Evolutionary conservation across 2,797 vertebrate species (phyloP).

Genomic region (Taenioides sp.): DNA sequence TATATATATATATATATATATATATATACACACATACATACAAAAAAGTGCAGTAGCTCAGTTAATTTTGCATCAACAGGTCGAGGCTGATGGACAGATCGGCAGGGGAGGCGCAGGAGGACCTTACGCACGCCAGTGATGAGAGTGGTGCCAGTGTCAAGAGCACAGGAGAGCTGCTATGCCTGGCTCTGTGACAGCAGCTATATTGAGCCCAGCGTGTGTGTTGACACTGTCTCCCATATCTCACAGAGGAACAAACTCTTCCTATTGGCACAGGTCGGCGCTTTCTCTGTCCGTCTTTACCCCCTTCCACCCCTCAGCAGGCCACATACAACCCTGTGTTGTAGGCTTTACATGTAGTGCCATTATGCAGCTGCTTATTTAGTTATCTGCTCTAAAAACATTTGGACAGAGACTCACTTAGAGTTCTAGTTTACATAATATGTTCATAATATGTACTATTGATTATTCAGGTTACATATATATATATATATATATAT

Average conservation of each 20-base stretch:
- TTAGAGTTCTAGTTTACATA: too few relatives aligned
- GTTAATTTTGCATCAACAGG: constrained; percentile 59
- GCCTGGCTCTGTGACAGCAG: constrained; percentile 77
- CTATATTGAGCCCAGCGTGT: constrained; percentile 80
- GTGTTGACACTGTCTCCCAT: constrained; percentile 81
- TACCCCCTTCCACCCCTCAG: constrained; percentile 36
- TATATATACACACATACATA: too few relatives aligned
- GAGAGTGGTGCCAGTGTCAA: constrained; percentile 66
- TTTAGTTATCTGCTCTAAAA: not conserved
- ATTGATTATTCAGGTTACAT: too few relatives aligned
- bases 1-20: too few relatives aligned
- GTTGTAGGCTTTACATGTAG: constrained; percentile 21
- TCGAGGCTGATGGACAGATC: constrained; percentile 67
- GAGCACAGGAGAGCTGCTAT: constrained; percentile 66
- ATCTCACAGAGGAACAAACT: constrained; percentile 80
- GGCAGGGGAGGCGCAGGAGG: constrained; percentile 34
- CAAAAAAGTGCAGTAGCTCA: constrained; percentile 57
- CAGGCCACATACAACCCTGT: constrained; percentile 37
- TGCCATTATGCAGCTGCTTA: not conserved
- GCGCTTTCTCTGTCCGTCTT: constrained; percentile 57
- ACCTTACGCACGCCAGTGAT: constrained; percentile 42
- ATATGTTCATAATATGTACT: too few relatives aligned
- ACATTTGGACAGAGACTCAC: too few relatives aligned
- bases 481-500: too few relatives aligned
- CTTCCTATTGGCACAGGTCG: constrained; percentile 78